Evolutionary conservation across 2,888 invertebrate genomes (phyloP), one percentile per base, ranked within the genome.

Genomic region (Allacma fusca): DNA sequence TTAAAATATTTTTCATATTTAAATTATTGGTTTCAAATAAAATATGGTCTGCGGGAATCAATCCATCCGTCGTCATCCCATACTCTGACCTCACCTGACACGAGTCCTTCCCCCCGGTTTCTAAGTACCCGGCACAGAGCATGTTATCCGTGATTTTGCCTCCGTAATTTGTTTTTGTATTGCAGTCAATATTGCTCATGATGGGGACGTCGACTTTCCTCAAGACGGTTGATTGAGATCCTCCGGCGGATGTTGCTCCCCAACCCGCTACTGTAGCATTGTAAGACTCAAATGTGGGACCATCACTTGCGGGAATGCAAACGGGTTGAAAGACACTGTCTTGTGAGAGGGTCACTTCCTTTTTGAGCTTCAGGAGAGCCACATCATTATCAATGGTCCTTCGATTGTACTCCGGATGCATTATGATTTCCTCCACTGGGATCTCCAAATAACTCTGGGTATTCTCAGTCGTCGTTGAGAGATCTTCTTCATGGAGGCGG

Each of bases 141-240:
- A 81, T 79, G 69, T 80, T 81, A 1, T 78, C 75, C 23, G 75
- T 81, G 67, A 81, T 71, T 23, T 77, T 77, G 0, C 75, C 71
- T 13, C 62, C 29, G 29, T 75, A 75, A 28, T 75, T 43, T 0
- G 83, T 81, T 40, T 80, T 12, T 9, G 80, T 78, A 26, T 79
- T 81, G 59, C 83, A 83, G 9, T 78, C 78, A 1, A 71, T 64
- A 64, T 82, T 82, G 0, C 75, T 75, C 57, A 83, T 81, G 26
- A 83, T 82, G 21, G 83, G 83, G 24, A 83, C 82, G 21, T 81
- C 78, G 13, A 83, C 83, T 75, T 82, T 82, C 65, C 74, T 43
- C 0, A 83, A 69, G 19, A 68, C 76, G 1, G 75, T 77, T 19
- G 81, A 80, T 19, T 77, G 77, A 23, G 72, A 29, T 21, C 80